phyloP scores from a whole-genome alignment of 2,888 invertebrate species.

The Apamea monoglypha region DNA sequence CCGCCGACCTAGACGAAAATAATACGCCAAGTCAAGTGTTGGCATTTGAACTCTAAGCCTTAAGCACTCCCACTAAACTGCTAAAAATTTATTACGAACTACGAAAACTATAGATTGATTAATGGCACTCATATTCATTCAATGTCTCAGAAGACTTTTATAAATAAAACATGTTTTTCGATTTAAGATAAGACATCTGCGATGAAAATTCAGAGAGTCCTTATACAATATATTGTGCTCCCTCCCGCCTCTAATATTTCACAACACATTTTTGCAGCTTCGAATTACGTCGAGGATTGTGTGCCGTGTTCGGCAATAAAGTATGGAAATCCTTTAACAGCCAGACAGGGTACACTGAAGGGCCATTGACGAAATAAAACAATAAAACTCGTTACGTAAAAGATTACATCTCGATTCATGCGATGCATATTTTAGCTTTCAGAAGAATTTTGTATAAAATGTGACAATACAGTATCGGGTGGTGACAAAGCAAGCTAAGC shows the following conservation, averaged over 20 bases:
- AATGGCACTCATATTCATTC: conserved; percentile 54
- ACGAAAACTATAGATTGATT: conserved; percentile 53
- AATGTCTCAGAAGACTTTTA: conserved; percentile 39
- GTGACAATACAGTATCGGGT: conserved; percentile 8
- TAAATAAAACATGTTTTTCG: conserved; percentile 26
- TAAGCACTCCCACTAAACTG: conserved; percentile 34
- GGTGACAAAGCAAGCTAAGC: conserved; percentile 29
- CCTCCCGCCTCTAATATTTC: conserved; percentile 16
- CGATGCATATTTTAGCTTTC: conserved; percentile 18
- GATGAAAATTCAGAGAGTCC: background rate
- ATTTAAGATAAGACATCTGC: conserved; percentile 7
- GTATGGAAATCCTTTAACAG: conserved; percentile 68
- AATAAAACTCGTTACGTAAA: conserved; percentile 63
- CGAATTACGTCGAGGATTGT: conserved; percentile 33
- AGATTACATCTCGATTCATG: conserved; percentile 34
- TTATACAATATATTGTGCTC: background rate
- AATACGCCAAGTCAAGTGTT: conserved; percentile 35
- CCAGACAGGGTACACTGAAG: conserved; percentile 51
- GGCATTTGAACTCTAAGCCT: conserved; percentile 61
- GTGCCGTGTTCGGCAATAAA: conserved; percentile 67
- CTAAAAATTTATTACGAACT: conserved; percentile 29
- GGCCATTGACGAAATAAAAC: conserved; percentile 62
- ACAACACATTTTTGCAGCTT: conserved; percentile 31
- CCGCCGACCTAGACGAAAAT: conserved; percentile 21
- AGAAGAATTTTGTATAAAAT: conserved; percentile 10